Evolutionary conservation across 2,797 vertebrate genomes (phyloP), one percentile per base, ranked within the genome.

Genomic region (Liasis olivaceus): DNA sequence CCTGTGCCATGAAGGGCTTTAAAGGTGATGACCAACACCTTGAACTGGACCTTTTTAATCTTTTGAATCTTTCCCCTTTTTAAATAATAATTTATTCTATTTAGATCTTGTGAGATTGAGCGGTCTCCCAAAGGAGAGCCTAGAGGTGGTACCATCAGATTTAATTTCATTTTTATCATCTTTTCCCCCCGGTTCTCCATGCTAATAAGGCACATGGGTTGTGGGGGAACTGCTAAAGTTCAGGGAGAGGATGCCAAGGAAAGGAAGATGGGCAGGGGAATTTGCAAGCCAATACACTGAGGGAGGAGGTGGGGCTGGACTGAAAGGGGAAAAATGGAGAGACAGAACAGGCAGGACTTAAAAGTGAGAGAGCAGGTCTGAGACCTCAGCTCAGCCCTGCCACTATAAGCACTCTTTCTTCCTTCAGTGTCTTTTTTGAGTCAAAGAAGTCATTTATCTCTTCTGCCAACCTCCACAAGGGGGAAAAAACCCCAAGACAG

Each of bases 361-460:
- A 63, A 63, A 26, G 62, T 63, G 24, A 22, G 26, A 26, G 62
- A 64, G 62, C 22, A 63, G 62, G 8, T 63, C 62, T 3, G 62
- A 63, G 24, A 63, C 22, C 2, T 63, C 62, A 63, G 62, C 8
- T 64, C 63, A 64, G 26, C 24, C 26, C 24, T 63, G 24, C 63
- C 24, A 64, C 24, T 8, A 28, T 24, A 64, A 64, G n/a, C 56
- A 31, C 87, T 92, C 92, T 87, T 15, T 88, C 91, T 94, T 5
- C 7, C 47, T 13, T 90, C 89, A 89, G 9, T 54, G 28, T 20
- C 20, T 86, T n/a, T 88, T 87, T 63, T 9, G 84, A 72, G 89
- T 94, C 72, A 91, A 84, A 94, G 72, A 95, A 58, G 11, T 62
- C 87, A 91, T 90, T 92, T 93, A 90, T 93, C 69, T 91, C 95